These are phyloP conservation scores for Dendrolimus kikuchii DNA, from an alignment of 1,140 invertebrate genomes.

Conservation along the genomic window DNA sequence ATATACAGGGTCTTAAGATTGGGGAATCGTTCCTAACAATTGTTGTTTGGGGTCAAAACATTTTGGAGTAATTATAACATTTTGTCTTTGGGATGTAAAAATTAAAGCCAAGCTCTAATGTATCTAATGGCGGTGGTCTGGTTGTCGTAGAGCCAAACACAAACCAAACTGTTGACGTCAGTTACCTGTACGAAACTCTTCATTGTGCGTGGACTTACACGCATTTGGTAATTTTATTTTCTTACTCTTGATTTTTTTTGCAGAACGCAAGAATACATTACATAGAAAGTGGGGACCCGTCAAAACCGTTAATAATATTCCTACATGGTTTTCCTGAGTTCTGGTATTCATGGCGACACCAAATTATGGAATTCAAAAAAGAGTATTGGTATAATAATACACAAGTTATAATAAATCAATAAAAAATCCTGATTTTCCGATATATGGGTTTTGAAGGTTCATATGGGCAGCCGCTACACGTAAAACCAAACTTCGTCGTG, in stretches of 20 bases:
- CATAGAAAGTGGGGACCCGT: slow-evolving; percentile 75
- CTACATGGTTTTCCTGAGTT: slow-evolving; percentile 81
- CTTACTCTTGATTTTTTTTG: slow-evolving; percentile 17
- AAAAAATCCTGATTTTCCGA: neutral
- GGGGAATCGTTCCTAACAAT: too few species aligned
- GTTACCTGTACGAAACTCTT: slow-evolving; percentile 3
- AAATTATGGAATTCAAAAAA: slow-evolving; percentile 75
- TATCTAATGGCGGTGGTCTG: too few species aligned
- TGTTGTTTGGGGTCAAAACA: too few species aligned
- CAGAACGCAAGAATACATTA: slow-evolving; percentile 78
- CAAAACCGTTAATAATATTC: slow-evolving; percentile 77
- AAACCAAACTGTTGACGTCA: slow-evolving; percentile 1
- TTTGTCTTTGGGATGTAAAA: too few species aligned
- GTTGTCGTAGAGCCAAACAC: too few species aligned
- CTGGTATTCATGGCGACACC: slow-evolving; percentile 80
- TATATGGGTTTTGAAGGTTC: too few species aligned
- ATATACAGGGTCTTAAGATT: too few species aligned
- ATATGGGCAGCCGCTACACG: too few species aligned
- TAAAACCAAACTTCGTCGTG: too few species aligned
- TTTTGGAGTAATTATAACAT: too few species aligned
- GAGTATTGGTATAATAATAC: slow-evolving; percentile 72
- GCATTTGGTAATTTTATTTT: neutral
- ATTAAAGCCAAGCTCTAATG: too few species aligned
- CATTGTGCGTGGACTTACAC: neutral
- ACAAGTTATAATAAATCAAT: neutral